These are phyloP conservation scores for Plestiodon gilberti DNA, from an alignment of 2,113 vertebrate genomes.

Conservation along the genomic window DNA sequence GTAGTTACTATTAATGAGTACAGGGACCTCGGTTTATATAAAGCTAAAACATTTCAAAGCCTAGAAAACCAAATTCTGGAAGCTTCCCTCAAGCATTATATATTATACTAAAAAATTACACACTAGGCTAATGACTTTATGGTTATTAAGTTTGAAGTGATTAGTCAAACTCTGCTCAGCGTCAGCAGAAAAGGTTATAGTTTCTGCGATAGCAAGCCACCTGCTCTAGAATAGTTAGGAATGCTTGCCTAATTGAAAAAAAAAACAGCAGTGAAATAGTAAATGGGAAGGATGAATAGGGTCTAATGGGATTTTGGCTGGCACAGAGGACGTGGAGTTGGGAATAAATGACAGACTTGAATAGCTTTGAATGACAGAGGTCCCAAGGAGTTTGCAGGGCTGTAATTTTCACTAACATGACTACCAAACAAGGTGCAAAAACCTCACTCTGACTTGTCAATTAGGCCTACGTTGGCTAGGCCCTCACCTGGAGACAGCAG, in stretches of 20 bases:
- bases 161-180: not conserved
- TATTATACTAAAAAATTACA: not conserved
- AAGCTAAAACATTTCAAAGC: not conserved
- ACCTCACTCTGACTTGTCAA: too few relatives aligned
- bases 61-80: not conserved
- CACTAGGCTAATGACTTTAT: not conserved
- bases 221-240: not conserved
- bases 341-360: not conserved
- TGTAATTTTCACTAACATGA: not conserved
- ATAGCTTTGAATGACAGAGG: not conserved
- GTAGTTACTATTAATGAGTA: not conserved
- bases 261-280: too few relatives aligned
- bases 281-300: not conserved
- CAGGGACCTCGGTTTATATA: not conserved
- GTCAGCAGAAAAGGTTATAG: not conserved
- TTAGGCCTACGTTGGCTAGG: not conserved
- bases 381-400: slow-evolving; percentile 13
- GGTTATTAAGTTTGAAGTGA: not conserved
- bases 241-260: slow-evolving; percentile 10
- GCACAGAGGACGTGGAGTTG: not conserved
- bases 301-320: not conserved
- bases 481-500: not conserved
- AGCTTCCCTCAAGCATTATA: not conserved
- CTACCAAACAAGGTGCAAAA: too few relatives aligned
- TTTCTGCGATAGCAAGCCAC: not conserved